Evolutionary conservation across 2,888 invertebrate genomes (phyloP), one percentile per base, ranked within the genome.

Genomic region (Drosophila kambysellisi): DNA sequence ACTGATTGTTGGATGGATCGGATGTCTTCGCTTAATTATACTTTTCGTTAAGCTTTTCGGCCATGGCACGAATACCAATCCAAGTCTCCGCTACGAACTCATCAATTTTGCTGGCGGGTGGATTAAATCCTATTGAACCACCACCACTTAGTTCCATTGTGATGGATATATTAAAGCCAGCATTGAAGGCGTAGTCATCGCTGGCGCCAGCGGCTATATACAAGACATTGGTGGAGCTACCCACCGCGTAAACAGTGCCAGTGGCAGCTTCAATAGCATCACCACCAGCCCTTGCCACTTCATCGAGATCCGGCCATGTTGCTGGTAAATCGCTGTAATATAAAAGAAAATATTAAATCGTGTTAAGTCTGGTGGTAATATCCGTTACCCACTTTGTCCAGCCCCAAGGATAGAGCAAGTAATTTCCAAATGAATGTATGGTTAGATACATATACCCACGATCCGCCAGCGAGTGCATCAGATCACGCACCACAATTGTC

Each of bases 361-460:
- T 6, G 6, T 12, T 37, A 32, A 8, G 0, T 15, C 3, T 25
- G 0, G 6, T 0, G 43, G 8, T 7, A 3, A 52, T 11, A 0
- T 52, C 0, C 25, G 0, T 8, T 6, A 75, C 91, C 3, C 95
- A 95, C 46, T 94, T 89, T 4, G 92, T 90, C 52, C 94, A 95
- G 2, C 96, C 96, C 95, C 95, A 96, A 0, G 96, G 95, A 85
- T 96, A 96, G 3, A 96, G 90, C 33, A 96, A 92, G 91, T 95
- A 95, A 76, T 95, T 94, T 17, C 97, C 97, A 83, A 94, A 97
- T 20, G 97, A 96, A 89, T 97, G 97, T 74, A 97, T 93, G 0
- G 96, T 95, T 15, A 97, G 87, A 90, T 96, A 97, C 70, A 96
- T 92, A 59, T 95, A 94, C 30, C 91, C 91, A 9, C 88, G 86